Percentiles rank a stretch among this genome's conserved stretches.
phyloP scores from a whole-genome alignment of 2,888 invertebrate genomes.

The Apodemia hepburni region DNA sequence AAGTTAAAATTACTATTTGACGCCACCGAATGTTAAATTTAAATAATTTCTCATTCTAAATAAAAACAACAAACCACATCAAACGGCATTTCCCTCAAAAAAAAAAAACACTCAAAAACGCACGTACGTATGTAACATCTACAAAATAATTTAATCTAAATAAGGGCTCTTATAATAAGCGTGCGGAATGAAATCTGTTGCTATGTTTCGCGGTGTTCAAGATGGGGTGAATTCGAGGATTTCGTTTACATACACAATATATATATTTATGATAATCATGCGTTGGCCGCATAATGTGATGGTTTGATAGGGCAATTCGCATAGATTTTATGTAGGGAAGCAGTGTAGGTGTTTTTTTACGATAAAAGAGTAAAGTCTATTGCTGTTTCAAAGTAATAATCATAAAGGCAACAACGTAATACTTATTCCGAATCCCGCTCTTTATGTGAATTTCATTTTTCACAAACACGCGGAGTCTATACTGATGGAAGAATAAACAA shows the following conservation, averaged over 20 bases:
- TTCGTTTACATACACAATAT: constrained; percentile 5
- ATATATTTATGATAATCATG: constrained; percentile 69
- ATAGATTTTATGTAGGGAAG: constrained; percentile 57
- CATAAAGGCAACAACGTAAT: neutral
- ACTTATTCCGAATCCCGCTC: neutral
- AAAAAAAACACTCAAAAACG: neutral
- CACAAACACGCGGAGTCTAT: too few species aligned
- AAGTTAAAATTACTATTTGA: too few species aligned
- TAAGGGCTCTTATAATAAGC: constrained; percentile 7
- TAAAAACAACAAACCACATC: neutral
- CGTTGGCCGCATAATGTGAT: constrained; percentile 70
- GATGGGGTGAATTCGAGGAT: constrained; percentile 2
- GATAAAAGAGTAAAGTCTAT: constrained; percentile 23
- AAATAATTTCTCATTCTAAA: too few species aligned
- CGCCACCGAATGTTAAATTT: too few species aligned
- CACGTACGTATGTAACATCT: neutral
- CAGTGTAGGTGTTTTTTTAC: constrained; percentile 52
- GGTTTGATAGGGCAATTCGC: constrained; percentile 48
- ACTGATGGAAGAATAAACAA: too few species aligned
- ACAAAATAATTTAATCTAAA: constrained; percentile 8
- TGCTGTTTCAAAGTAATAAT: neutral
- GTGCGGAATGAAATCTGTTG: neutral
- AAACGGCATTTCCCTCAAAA: neutral
- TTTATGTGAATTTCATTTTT: neutral
- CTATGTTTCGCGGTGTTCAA: constrained; percentile 4